Base-by-base conservation (phyloP, 2,888 invertebrate species). In the Limnephilus lunatus region DNA sequence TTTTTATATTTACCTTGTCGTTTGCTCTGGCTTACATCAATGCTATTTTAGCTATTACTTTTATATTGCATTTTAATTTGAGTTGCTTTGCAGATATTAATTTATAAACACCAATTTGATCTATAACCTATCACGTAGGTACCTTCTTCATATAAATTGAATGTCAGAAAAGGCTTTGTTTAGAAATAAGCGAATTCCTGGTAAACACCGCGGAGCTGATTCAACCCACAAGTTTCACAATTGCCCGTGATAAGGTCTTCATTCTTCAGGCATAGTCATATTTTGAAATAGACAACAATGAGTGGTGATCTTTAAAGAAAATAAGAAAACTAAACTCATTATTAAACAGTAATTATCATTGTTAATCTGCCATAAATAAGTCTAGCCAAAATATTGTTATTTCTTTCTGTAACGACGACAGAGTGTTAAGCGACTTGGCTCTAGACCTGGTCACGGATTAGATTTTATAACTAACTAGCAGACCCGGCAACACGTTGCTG, bases 71-170 rank as follows among this genome's bases (percentile, higher is more conserved):
- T 25, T n/a, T 68, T 68, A 68, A 68, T 68, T n/a, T 68, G 68
- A 25, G 68, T n/a, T 68, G 9, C 25, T n/a, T 25, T 68, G 25
- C 9, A 25, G n/a, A 68, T 68, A 19, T 53, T 19, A 15, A 68
- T 68, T 25, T 68, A 25, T 68, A 68, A 68, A 82, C 32, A 82
- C 32, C 19, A 31, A 5, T 82, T 32, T 32, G 31, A 31, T 31
- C 82, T 32, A 82, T 82, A 82, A 82, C 82, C 82, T 82, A 82
- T 82, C 82, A 82, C 82, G 82, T 82, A 82, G 82, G 82, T 82
- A 32, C 82, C 31, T 82, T 82, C 15, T 31, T 31, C n/a, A 68
- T 68, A 68, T n/a, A 68, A 68, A 68, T 31, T 82, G 30, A 82
- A 82, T 82, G 82, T 82, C 82, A 82, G 82, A 32, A 82, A 68